phyloP scores from a whole-genome alignment of 2,888 invertebrate species.

The Machimus rusticus region DNA sequence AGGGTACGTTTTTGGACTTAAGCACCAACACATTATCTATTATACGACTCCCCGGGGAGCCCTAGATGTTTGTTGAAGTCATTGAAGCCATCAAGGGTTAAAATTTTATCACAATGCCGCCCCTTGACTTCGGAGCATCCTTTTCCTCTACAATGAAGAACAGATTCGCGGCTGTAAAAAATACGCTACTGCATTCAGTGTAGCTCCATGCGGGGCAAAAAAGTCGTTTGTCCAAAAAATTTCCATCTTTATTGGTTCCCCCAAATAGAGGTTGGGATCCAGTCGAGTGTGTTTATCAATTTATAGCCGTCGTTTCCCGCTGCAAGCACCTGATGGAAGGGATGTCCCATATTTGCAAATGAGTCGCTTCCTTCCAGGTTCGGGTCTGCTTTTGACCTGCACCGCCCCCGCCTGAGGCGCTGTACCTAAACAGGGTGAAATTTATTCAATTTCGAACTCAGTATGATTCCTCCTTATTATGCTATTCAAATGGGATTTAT shows the following conservation, averaged over 20 bases:
- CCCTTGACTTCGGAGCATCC: background rate
- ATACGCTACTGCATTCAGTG: background rate
- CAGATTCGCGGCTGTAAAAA: background rate
- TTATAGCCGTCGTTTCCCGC: conserved; percentile 2
- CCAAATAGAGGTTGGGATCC: background rate
- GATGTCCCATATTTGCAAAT: conserved; percentile 20
- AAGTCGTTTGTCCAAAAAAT: conserved; percentile 1
- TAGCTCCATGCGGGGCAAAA: background rate
- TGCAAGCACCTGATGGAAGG: conserved; percentile 36
- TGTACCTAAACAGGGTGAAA: conserved; percentile 27
- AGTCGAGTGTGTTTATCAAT: conserved; percentile 22
- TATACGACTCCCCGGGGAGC: background rate
- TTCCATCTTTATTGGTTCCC: conserved; percentile 35
- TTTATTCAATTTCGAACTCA: conserved; percentile 37
- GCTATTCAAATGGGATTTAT: conserved; percentile 41
- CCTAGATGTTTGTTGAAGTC: background rate
- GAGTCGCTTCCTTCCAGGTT: background rate
- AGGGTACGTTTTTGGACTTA: background rate
- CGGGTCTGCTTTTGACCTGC: background rate
- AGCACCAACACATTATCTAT: background rate
- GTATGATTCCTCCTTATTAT: conserved; percentile 36
- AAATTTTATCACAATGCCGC: background rate
- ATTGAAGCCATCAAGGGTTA: background rate
- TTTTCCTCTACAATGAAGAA: background rate
- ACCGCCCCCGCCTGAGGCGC: background rate